Evolutionary conservation across 1,140 invertebrate genomes (phyloP), one percentile per base, ranked within the genome.

Genomic region (Potamilus streckersoni): DNA sequence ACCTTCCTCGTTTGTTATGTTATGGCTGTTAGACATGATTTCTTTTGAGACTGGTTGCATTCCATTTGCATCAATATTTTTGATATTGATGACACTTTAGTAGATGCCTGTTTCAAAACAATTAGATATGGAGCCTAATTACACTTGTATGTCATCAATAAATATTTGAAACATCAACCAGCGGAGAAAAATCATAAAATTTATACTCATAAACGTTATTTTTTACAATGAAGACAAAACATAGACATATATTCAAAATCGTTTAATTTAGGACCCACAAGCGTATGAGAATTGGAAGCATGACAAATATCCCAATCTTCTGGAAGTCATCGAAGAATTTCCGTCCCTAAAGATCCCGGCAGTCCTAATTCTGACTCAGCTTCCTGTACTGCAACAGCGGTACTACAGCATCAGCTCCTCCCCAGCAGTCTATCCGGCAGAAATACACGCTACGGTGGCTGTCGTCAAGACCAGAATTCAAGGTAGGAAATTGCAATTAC

Each of bases 321-420:
- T 95, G 2, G 96, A 98, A 90, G 95, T 97, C 12, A 89, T 99
- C 16, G 92, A 96, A 82, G 94, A 97, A 89, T 98, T 98, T 86
- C 93, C 94, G 16, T 97, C 96, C 0, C 93, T 97, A 0, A 92
- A 91, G 71, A 94, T 96, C 2, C 93, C 93, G 60, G 94, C 96
- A 0, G 94, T 95, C 0, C 90, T 98, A 3, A 90, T 98, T 0
- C 91, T 97, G 55, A 94, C 95, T 0, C 93, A 97, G 83, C 90
- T 99, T 11, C 96, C 94, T 2, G 91, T 95, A 2, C 88, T 99
- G 20, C 96, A 98, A 88, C 95, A 97, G 6, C 92, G 97, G 84
- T 98, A 97, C 90, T 99, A 98, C 88, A 96, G 95, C 59, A 97
- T 99, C 71, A 97, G 96, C 17, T 97, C 96, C 0, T 96, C 96